Evolutionary conservation across 2,888 invertebrate genomes (phyloP).

Genomic region (Orthosia gracilis): DNA sequence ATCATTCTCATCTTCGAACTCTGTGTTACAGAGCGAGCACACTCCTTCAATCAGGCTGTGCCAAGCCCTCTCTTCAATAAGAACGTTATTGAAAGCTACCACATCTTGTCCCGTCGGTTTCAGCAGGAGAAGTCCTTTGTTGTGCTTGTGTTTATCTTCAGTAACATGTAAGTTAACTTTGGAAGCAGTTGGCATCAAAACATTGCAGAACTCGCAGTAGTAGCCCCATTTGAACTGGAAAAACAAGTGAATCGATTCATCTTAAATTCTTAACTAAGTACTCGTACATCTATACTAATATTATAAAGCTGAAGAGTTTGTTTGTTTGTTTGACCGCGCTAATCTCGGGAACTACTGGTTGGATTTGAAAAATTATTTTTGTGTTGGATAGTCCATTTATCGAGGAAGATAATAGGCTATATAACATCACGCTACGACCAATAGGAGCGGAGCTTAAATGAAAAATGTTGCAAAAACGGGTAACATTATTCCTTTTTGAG

Average conservation of each 20-base stretch:
- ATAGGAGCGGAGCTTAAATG: too few relatives aligned
- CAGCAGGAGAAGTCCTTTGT: constrained; percentile 66
- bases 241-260: not conserved
- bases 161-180: constrained; percentile 76
- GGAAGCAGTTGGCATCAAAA: constrained; percentile 71
- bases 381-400: too few relatives aligned
- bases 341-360: too few relatives aligned
- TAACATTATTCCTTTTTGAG: too few relatives aligned
- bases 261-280: not conserved
- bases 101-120: constrained; percentile 64
- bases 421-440: too few relatives aligned
- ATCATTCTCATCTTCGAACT: constrained; percentile 71
- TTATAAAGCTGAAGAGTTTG: too few relatives aligned
- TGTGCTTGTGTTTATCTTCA: constrained; percentile 71
- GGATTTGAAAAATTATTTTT: too few relatives aligned
- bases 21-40: constrained; percentile 78
- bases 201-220: constrained; percentile 80
- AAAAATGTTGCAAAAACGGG: too few relatives aligned
- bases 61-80: constrained; percentile 77
- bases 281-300: too few relatives aligned
- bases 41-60: constrained; percentile 76
- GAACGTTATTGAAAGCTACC: constrained; percentile 71
- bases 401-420: too few relatives aligned
- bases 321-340: too few relatives aligned
- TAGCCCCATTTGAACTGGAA: constrained; percentile 80